Conservation (phyloP, 1,140 invertebrate species). For the Myzus persicae region DNA sequence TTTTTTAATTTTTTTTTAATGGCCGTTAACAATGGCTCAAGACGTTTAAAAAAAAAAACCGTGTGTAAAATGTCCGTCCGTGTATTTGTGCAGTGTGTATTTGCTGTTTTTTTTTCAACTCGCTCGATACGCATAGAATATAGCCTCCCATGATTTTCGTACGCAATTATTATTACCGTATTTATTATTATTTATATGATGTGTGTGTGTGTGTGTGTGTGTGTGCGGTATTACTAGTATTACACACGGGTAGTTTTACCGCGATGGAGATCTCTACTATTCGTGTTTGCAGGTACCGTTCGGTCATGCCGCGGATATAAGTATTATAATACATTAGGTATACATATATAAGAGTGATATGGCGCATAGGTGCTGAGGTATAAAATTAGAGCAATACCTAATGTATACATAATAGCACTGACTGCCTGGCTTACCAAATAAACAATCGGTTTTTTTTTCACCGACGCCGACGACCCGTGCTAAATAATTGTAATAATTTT, state of each 20-base stretch:
- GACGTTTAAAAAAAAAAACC: too few species aligned
- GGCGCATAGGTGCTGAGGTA: too few species aligned
- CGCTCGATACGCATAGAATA: too few species aligned
- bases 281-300: background rate
- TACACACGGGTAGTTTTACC: background rate
- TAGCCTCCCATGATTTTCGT: slow-evolving; percentile 25
- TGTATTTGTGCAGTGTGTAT: background rate
- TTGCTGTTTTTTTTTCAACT: background rate
- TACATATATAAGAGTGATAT: background rate
- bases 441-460: slow-evolving; percentile 13
- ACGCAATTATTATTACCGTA: background rate
- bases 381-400: background rate
- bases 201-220: too few species aligned
- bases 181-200: background rate
- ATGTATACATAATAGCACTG: background rate
- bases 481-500: background rate
- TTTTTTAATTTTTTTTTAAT: background rate
- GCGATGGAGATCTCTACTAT: background rate
- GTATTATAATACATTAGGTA: background rate
- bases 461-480: background rate
- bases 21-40: slow-evolving; percentile 4
- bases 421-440: slow-evolving; percentile 7
- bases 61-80: too few species aligned
- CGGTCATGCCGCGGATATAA: background rate
- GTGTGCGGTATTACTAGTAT: background rate